Percentiles rank a stretch among this genome's conserved stretches.
These are phyloP conservation scores for Campoplex capitator DNA, from an alignment of 2,888 invertebrate genomes.

Conservation along the genomic window DNA sequence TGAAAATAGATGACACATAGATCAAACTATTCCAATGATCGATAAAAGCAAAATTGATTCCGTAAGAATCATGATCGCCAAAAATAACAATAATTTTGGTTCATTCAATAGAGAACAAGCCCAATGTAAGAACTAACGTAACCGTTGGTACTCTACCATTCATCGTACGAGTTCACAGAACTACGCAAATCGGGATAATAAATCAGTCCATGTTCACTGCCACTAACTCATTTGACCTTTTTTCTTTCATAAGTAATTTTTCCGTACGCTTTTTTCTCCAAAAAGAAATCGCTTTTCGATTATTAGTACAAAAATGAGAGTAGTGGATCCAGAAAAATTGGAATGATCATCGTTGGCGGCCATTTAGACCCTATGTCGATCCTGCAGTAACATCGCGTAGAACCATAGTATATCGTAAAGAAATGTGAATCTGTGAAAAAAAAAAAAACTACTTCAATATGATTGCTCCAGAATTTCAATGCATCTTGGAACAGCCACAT, in stretches of 20 bases:
- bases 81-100: neutral
- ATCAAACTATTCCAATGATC: neutral
- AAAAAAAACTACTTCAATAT: constrained; percentile 42
- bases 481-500: constrained; percentile 53
- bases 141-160: neutral
- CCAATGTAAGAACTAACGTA: too few relatives aligned
- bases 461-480: constrained; percentile 66
- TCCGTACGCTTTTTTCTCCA: neutral
- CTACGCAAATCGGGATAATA: neutral
- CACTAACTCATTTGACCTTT: neutral
- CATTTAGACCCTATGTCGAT: neutral
- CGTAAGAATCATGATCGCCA: neutral
- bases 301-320: neutral
- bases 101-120: neutral
- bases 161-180: neutral
- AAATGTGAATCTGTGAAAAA: constrained; percentile 46
- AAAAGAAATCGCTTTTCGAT: neutral
- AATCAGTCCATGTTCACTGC: neutral
- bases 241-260: neutral
- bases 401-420: constrained; percentile 27
- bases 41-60: neutral
- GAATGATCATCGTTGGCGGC: neutral
- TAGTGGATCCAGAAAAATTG: neutral
- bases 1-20: neutral
- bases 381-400: neutral